Evolutionary conservation across 2,113 vertebrate genomes (phyloP), one percentile per base, ranked within the genome.

Genomic region (Mormoops blainvillei): DNA sequence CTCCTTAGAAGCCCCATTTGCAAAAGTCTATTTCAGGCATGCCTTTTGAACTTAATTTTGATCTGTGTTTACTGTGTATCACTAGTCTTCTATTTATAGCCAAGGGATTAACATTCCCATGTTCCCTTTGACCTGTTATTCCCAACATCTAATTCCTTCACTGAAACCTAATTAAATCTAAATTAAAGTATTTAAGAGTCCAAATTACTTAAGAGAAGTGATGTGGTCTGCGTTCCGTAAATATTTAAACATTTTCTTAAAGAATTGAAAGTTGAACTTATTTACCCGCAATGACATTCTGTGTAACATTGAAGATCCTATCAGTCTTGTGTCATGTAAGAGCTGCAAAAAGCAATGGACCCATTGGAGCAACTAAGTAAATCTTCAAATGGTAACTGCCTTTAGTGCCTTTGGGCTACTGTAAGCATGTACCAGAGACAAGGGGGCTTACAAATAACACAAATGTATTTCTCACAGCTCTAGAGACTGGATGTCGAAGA

Each of bases 101-200:
- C 19, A 87, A 43, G 38, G 89, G 87, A 95, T 98, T 98, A 97
- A 94, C 96, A 96, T 97, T 97, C 91, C 95, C 94, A 96, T 96
- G 86, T 97, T 96, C 89, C 92, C 82, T 93, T 96, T 97, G 95
- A 95, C 97, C 94, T 96, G 83, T 93, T 87, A 96, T 95, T 94
- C 58, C 92, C 81, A 68, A 87, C 74, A 93, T 93, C 91, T 95
- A 92, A 80, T 95, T 96, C 94, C 63, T 94, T 95, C 94, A 48
- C 89, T 87, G 84, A 97, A 92, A 94, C 36, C 67, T 94, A 94
- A 95, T 96, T 96, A 94, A 95, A 95, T 95, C 14, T 91, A 96
- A 97, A 97, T 96, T 97, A 85, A 94, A 91, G 61, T 67, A 86
- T 87, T 95, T 96, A 93, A 96, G 70, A 96, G 36, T 38, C 43